Conservation (phyloP, 2,113 vertebrate species). For the Seriola dumerili region DNA sequence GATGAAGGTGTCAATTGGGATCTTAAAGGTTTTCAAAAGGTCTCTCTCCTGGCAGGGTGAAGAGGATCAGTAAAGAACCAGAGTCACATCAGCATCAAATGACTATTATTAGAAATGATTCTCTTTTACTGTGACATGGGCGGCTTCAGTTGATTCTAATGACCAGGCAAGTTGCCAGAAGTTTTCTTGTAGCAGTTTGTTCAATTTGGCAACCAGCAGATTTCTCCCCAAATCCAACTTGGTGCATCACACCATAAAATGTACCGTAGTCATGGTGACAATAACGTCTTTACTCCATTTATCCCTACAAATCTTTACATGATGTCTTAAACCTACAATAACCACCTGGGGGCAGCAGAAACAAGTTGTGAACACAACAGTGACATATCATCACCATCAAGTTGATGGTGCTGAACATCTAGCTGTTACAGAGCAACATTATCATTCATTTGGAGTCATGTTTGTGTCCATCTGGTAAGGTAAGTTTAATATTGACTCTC, state of each 20-base stretch:
- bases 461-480: no score
- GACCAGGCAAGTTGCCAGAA: neutral
- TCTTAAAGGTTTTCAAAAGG: conserved; percentile 92
- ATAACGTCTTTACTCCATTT: neutral
- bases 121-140: neutral
- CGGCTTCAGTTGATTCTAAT: neutral
- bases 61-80: neutral
- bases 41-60: conserved; percentile 87
- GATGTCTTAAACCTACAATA: neutral
- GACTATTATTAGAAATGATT: neutral
- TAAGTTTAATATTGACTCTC: no score
- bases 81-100: neutral
- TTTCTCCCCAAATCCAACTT: neutral
- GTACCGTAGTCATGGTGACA: neutral
- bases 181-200: no score
- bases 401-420: no score
- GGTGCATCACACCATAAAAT: neutral
- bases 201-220: no score
- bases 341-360: no score
- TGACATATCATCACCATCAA: no score
- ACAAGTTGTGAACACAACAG: no score
- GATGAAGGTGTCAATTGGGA: conserved; percentile 89
- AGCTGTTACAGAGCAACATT: no score
- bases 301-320: neutral
- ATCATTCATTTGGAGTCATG: no score